phyloP scores from a whole-genome alignment of 2,113 vertebrate genomes.

The Tichodroma muraria region DNA sequence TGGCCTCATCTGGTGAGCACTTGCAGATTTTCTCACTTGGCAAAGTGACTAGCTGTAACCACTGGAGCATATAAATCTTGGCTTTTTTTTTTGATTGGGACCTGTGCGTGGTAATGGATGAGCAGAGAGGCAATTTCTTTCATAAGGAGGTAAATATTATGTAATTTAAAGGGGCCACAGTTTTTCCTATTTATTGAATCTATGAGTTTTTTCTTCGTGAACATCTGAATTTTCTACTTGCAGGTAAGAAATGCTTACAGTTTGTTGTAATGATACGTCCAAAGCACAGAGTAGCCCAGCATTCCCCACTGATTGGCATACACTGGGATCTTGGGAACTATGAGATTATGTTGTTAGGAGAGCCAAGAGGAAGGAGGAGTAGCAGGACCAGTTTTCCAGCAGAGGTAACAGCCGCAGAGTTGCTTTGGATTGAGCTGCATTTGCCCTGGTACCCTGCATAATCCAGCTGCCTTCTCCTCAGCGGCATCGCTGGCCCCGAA shows the following conservation, averaged over 20 bases:
- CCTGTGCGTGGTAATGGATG: not conserved
- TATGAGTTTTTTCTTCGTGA: not conserved
- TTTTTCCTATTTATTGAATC: not conserved
- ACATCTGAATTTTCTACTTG: not conserved
- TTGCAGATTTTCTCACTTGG: not conserved
- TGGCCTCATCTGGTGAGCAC: not conserved
- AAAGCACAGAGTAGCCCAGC: not conserved
- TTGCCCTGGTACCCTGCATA: not conserved
- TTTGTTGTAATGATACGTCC: not conserved
- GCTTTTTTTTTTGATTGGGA: not conserved
- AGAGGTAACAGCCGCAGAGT: not conserved
- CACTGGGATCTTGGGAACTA: not conserved
- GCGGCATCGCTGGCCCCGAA: rapidly evolving
- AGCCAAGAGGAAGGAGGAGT: not conserved
- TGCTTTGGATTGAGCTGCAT: not conserved
- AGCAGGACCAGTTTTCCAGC: not conserved
- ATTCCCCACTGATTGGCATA: not conserved
- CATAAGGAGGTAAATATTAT: not conserved
- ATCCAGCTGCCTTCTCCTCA: not conserved
- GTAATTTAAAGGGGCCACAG: not conserved
- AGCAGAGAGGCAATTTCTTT: not conserved
- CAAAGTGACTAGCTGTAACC: not conserved
- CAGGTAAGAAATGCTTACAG: not conserved
- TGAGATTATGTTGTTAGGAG: not conserved
- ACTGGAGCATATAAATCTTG: not conserved